A percentile compares a stretch with the other conserved stretches of the same genome.
These are phyloP conservation scores for Sicus ferrugineus DNA, from an alignment of 2,888 invertebrate species.

Conservation along the genomic window DNA sequence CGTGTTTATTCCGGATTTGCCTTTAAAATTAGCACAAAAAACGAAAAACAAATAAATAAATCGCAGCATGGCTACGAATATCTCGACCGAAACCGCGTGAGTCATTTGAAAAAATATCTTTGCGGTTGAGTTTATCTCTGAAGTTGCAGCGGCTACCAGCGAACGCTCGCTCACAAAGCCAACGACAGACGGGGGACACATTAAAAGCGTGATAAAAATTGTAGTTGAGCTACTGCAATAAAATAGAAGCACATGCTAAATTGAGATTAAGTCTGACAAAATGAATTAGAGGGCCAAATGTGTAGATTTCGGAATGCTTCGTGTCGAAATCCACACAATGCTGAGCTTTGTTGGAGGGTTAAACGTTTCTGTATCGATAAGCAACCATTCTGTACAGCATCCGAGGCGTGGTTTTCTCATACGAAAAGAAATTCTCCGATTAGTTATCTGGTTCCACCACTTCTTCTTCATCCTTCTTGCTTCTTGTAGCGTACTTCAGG, in stretches of 20 bases:
- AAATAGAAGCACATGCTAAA: conserved; percentile 12
- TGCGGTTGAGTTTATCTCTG: background rate
- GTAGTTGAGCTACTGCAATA: background rate
- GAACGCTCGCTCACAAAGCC: background rate
- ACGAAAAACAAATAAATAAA: background rate
- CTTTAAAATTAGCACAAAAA: background rate
- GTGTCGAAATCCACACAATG: background rate
- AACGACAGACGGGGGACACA: conserved; percentile 23
- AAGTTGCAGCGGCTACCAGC: background rate
- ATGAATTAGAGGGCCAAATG: conserved; percentile 2
- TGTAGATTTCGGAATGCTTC: background rate
- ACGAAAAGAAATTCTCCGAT: too few relatives aligned
- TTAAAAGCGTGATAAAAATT: conserved; percentile 21
- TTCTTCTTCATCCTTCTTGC: too few relatives aligned
- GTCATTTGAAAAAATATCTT: background rate
- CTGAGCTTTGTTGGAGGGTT: too few relatives aligned
- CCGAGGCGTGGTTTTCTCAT: too few relatives aligned
- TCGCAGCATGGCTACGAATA: background rate
- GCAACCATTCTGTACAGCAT: too few relatives aligned
- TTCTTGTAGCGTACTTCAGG: too few relatives aligned
- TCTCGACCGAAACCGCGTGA: background rate
- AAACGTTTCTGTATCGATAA: too few relatives aligned
- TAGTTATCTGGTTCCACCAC: too few relatives aligned
- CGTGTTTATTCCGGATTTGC: background rate
- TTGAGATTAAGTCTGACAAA: conserved; percentile 8